Conservation (phyloP, 2,888 invertebrate species). For the Ptychoptera contaminata region DNA sequence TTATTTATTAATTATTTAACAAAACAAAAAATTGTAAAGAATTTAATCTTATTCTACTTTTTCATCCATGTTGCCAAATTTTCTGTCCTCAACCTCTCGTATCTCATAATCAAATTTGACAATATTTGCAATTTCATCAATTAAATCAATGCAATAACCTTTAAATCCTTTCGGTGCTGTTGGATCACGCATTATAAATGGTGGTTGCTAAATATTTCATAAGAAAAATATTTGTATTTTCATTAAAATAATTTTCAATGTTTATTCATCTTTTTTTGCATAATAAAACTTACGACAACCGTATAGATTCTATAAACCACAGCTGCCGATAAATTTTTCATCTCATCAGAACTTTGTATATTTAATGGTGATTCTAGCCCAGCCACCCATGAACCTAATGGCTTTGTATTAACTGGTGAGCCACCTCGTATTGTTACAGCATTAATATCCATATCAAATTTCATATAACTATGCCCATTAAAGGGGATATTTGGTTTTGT, state of each 20-base stretch:
- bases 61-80: constrained; percentile 80
- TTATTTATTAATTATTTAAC: constrained; percentile 13
- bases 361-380: constrained; percentile 51
- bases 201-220: constrained; percentile 46
- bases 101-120: constrained; percentile 86
- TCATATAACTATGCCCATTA: constrained; percentile 60
- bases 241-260: background rate
- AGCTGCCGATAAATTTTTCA: constrained; percentile 62
- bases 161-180: constrained; percentile 47
- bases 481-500: constrained; percentile 38
- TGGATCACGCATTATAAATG: constrained; percentile 61
- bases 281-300: constrained; percentile 46
- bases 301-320: constrained; percentile 78
- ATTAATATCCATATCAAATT: constrained; percentile 54
- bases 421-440: constrained; percentile 57
- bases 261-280: background rate
- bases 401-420: constrained; percentile 51
- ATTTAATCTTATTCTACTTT: constrained; percentile 29
- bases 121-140: constrained; percentile 69
- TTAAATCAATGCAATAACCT: constrained; percentile 91
- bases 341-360: constrained; percentile 45
- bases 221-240: constrained; percentile 18
- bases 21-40: constrained; percentile 10
- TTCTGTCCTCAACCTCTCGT: constrained; percentile 58
- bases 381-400: constrained; percentile 63